phyloP scores from a whole-genome alignment of 2,113 vertebrate genomes.

The Elgaria multicarinata region DNA sequence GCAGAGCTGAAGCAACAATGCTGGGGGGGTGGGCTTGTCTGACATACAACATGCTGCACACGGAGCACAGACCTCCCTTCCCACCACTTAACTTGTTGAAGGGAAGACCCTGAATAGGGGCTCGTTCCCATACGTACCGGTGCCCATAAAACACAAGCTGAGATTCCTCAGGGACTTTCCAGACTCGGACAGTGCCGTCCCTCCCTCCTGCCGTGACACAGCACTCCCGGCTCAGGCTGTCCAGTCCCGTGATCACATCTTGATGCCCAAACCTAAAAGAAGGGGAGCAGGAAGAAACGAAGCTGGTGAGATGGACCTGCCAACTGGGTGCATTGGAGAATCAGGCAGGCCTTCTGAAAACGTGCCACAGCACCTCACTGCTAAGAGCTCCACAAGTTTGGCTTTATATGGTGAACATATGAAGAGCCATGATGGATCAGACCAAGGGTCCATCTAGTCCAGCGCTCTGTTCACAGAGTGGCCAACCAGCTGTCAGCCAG shows the following conservation, averaged over 20 bases:
- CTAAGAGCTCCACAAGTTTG: not conserved
- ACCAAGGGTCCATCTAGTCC: too few species aligned
- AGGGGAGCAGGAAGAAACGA: not conserved
- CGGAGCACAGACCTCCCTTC: too few species aligned
- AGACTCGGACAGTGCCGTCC: constrained; percentile 90
- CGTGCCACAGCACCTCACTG: not conserved
- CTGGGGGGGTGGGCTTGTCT: not conserved
- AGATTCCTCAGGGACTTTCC: constrained; percentile 96
- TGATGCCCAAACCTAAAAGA: constrained; percentile 91
- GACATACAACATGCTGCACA: not conserved
- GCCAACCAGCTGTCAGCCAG: too few species aligned
- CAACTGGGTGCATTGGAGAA: not conserved
- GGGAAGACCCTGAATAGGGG: not conserved
- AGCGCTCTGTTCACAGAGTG: too few species aligned
- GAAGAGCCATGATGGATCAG: too few species aligned
- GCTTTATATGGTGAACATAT: not conserved
- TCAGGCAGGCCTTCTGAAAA: not conserved
- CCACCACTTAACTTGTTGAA: not conserved
- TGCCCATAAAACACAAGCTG: constrained; percentile 95
- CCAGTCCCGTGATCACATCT: constrained; percentile 89
- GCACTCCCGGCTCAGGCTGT: constrained; percentile 91
- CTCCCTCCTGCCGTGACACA: constrained; percentile 93
- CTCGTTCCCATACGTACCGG: constrained; percentile 80
- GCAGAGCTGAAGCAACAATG: not conserved
- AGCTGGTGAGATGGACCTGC: accelerated